Base-by-base conservation (phyloP, 2,113 vertebrate species). In the Benitochromis conjunctus region DNA sequence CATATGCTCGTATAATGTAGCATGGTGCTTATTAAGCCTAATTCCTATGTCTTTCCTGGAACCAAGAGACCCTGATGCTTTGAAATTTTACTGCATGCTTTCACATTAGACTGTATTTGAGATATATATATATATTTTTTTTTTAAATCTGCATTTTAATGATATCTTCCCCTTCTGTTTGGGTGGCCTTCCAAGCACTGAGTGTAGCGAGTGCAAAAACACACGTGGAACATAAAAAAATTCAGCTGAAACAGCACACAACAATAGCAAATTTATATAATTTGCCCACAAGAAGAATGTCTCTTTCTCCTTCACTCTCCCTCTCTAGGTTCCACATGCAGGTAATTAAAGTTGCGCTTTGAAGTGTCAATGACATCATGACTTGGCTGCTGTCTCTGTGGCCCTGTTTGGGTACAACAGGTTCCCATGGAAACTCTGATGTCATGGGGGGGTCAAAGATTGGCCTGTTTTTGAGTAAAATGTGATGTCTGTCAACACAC, bases 371-470 rank as follows among this genome's bases (percentile, higher is more conserved):
- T 94, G 94, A 95, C 91, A 92, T 95, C 92, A 96, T 84, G 66
- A 88, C 62, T 89, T 92, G 92, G 89, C 90, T 89, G 82, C 82
- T 78, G 34, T 92, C 76, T 64, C 86, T 81, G 18, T 76, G 86
- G 87, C 86, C 53, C 34, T 91, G 93, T 94, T 93, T 88, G 71
- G 83, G 83, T 51, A 77, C 57, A 89, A 71, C 69, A 43, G 66
- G 90, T 96, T 91, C 79, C 93, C 90, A 92, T 94, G 93, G 92
- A 94, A 93, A 91, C 90, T 57, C 78, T 94, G 93, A 94, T 86
- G 93, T 92, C 84, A 94, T 76, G 21, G 8, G 41, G 78, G 7
- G 79, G 60, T 36, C 7, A 10, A 41, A 80, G 57, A 18, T 6
- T 11, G 53, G 82, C 78, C 43, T 78, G 82, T 86, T 81, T 86